Evolutionary conservation across 1,140 invertebrate genomes (phyloP).

Genomic region (Triops cancriformis): DNA sequence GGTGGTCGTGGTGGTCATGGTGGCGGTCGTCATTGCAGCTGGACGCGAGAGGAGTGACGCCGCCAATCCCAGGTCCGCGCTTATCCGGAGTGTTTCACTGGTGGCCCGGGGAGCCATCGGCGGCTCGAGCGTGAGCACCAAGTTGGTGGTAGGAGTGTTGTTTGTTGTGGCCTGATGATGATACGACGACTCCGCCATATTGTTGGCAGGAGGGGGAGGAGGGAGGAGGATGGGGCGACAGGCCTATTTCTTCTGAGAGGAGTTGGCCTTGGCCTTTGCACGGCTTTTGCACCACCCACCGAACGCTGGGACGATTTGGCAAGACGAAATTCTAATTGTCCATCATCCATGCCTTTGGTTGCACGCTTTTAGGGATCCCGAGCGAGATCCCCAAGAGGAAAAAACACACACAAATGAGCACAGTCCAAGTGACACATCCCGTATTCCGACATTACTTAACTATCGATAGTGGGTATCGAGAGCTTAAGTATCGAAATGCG

Average conservation of each 20-base stretch:
- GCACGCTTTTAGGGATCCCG: constrained; percentile 20
- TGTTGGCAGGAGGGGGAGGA: constrained; percentile 16
- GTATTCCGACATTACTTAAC: constrained; percentile 4
- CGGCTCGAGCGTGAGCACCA: background rate
- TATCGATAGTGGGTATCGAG: constrained; percentile 11
- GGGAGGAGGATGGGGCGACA: background rate
- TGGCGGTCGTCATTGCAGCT: background rate
- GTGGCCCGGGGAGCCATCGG: background rate
- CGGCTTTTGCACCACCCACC: background rate
- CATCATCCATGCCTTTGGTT: constrained; percentile 23
- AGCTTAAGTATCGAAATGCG: background rate
- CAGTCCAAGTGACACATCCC: background rate
- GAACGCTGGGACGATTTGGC: constrained; percentile 8
- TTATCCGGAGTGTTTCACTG: constrained; percentile 20
- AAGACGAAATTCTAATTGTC: constrained; percentile 15
- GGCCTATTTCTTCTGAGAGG: background rate
- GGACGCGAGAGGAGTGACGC: background rate
- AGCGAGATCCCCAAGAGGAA: constrained; percentile 21
- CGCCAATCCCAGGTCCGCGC: background rate
- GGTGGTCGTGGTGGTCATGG: background rate
- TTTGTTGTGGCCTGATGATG: constrained; percentile 9
- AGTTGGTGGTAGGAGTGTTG: constrained; percentile 1
- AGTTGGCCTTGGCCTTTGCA: constrained; percentile 12
- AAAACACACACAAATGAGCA: constrained; percentile 22
- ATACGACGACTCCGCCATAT: constrained; percentile 21